Conservation (phyloP, 2,797 vertebrate genomes). For the Salmo trutta region DNA sequence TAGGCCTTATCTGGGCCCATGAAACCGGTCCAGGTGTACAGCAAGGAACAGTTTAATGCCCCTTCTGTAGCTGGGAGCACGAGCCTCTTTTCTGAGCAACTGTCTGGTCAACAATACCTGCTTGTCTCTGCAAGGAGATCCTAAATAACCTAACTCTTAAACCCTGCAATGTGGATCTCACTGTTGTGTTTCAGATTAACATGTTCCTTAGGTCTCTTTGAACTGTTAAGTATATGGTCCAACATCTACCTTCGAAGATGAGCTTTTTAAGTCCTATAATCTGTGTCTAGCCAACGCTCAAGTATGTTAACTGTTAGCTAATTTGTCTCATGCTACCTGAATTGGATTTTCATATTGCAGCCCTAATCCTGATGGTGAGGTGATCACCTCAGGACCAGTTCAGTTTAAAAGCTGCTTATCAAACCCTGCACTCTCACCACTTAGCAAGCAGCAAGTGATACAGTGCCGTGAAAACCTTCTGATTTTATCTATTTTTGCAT, state of each 20-base stretch:
- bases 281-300: slow-evolving; percentile 60
- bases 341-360: slow-evolving; percentile 77
- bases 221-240: slow-evolving; percentile 47
- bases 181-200: slow-evolving; percentile 50
- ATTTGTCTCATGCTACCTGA: slow-evolving; percentile 70
- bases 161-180: slow-evolving; percentile 67
- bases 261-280: slow-evolving; percentile 70
- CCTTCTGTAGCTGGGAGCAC: slow-evolving; percentile 36
- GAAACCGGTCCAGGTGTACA: neutral
- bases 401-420: slow-evolving; percentile 73
- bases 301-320: slow-evolving; percentile 63
- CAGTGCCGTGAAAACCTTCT: slow-evolving; percentile 43
- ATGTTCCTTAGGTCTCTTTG: slow-evolving; percentile 61
- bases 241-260: slow-evolving; percentile 66
- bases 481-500: slow-evolving; percentile 59
- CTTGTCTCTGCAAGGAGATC: slow-evolving; percentile 38
- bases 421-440: slow-evolving; percentile 62
- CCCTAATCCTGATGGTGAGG: slow-evolving; percentile 68
- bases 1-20: neutral
- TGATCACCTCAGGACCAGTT: slow-evolving; percentile 68
- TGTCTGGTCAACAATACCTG: slow-evolving; percentile 72
- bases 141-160: slow-evolving; percentile 67
- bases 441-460: slow-evolving; percentile 62
- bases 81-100: slow-evolving; percentile 41
- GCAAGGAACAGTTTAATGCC: slow-evolving; percentile 54